Conservation (phyloP, 2,797 vertebrate genomes). For the Hypotaenidia philippensis region DNA sequence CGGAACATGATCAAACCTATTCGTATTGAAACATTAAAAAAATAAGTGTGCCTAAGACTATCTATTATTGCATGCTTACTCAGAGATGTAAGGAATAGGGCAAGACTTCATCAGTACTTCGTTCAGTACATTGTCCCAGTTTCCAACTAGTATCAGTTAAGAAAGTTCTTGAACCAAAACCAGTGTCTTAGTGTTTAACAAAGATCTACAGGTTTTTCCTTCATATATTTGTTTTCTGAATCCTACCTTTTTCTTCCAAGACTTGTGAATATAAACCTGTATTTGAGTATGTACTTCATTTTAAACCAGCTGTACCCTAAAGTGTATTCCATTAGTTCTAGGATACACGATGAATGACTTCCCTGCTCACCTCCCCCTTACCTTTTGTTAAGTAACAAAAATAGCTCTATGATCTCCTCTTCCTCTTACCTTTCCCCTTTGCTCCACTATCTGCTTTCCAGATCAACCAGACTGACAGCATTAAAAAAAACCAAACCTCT, state of each 20-base stretch:
- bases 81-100: neutral
- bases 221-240: neutral
- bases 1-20: constrained; percentile 94
- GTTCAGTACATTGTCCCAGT: neutral
- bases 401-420: neutral
- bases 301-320: neutral
- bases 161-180: neutral
- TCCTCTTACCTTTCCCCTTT: neutral
- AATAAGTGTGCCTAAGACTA: neutral
- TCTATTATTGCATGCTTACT: neutral
- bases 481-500: neutral
- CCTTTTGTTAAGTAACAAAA: neutral
- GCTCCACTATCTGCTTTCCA: neutral
- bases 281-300: neutral
- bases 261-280: neutral
- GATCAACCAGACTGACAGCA: neutral
- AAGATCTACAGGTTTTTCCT: neutral
- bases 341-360: neutral
- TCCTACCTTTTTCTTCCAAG: neutral
- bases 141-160: neutral
- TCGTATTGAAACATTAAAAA: neutral
- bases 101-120: neutral
- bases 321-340: neutral
- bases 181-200: neutral
- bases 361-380: neutral